A percentile compares a stretch with the other conserved stretches of the same genome.
Evolutionary conservation across 2,888 invertebrate species (phyloP).

Genomic region (Calliphora vomitoria): DNA sequence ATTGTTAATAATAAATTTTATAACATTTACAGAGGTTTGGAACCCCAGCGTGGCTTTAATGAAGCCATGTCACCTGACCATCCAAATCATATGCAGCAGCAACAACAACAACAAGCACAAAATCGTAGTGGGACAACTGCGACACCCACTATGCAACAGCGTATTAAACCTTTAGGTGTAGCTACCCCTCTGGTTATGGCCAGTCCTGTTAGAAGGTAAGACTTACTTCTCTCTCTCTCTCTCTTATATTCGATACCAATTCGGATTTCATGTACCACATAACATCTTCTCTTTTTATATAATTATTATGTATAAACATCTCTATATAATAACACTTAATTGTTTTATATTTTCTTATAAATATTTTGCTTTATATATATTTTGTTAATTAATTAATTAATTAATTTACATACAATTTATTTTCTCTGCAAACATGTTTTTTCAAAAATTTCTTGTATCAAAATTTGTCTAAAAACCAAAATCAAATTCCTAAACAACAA

Average conservation of each 20-base stretch:
- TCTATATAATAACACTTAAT: conserved; percentile 58
- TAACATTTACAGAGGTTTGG: conserved; percentile 85
- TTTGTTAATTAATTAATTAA: no score
- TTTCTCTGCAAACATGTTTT: conserved; percentile 41
- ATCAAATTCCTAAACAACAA: conserved; percentile 30
- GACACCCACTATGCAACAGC: conserved; percentile 95
- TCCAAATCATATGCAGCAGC: conserved; percentile 84
- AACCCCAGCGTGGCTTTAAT: conserved; percentile 88
- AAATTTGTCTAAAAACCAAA: conserved; percentile 38
- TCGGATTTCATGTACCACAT: conserved; percentile 30
- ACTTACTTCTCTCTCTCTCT: conserved; percentile 38
- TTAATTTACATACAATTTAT: conserved; percentile 30
- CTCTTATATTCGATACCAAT: neutral
- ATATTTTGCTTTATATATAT: conserved; percentile 67
- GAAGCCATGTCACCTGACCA: conserved; percentile 87
- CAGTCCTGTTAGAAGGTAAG: conserved; percentile 94
- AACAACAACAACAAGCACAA: conserved; percentile 84
- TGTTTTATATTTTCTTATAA: conserved; percentile 51
- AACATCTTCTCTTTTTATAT: conserved; percentile 22
- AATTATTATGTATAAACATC: conserved; percentile 26
- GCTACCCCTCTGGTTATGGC: conserved; percentile 94
- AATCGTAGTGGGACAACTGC: conserved; percentile 85
- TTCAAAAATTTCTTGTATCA: conserved; percentile 18
- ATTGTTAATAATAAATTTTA: neutral
- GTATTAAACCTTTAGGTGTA: conserved; percentile 95